phyloP scores from a whole-genome alignment of 2,113 vertebrate genomes.

The Ondatra zibethicus region DNA sequence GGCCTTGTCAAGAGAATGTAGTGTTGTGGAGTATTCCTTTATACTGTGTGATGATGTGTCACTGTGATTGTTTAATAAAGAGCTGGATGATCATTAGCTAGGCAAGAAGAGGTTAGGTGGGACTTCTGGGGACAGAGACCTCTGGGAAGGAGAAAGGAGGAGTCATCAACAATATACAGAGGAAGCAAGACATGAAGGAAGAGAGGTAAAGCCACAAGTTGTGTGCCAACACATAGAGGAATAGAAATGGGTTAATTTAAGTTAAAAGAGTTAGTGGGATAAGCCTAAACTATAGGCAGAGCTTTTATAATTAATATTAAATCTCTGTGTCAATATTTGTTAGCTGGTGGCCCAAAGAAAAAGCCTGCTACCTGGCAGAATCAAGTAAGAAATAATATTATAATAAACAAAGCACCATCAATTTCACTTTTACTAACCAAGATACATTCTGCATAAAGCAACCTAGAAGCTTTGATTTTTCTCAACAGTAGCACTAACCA shows the following conservation, averaged over 20 bases:
- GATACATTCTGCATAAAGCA: not conserved
- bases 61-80: not conserved
- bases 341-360: not conserved
- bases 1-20: not conserved
- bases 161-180: not conserved
- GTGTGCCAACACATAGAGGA: not conserved
- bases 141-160: not conserved
- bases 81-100: not conserved
- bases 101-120: too few species aligned
- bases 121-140: not conserved
- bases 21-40: not conserved
- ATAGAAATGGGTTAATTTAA: not conserved
- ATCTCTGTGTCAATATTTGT: not conserved
- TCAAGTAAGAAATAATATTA: constrained; percentile 3
- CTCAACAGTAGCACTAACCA: not conserved
- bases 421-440: constrained; percentile 11
- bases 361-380: not conserved
- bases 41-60: not conserved
- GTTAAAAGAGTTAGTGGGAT: not conserved
- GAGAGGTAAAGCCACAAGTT: not conserved
- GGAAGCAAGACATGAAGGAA: not conserved
- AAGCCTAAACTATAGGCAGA: not conserved
- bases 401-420: not conserved
- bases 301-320: not conserved
- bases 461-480: not conserved